Evolutionary conservation across 2,888 invertebrate species (phyloP).

Genomic region (Papilio elwesi): DNA sequence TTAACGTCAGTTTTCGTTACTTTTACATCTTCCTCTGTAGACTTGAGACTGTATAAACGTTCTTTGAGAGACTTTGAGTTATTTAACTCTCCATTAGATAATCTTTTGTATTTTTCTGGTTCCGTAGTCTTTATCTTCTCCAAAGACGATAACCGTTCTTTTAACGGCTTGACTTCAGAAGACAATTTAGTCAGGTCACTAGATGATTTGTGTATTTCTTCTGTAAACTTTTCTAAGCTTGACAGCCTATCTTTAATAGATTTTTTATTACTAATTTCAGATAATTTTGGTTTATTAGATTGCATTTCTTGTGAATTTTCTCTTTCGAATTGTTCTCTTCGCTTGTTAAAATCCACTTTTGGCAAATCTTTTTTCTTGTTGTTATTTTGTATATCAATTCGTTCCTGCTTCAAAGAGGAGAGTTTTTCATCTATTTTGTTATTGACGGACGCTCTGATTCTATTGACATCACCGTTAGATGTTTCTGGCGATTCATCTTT

Average conservation of each 20-base stretch:
- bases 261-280: conserved; percentile 87
- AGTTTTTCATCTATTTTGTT: conserved; percentile 87
- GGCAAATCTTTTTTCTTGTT: conserved; percentile 85
- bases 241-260: conserved; percentile 89
- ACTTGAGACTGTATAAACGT: conserved; percentile 75
- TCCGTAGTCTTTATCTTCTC: conserved; percentile 83
- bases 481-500: conserved; percentile 79
- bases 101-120: conserved; percentile 75
- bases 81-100: conserved; percentile 75
- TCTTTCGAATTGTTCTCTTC: conserved; percentile 92
- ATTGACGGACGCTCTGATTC: conserved; percentile 77
- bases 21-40: conserved; percentile 75
- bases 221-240: conserved; percentile 87
- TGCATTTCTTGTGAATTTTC: conserved; percentile 83
- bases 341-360: conserved; percentile 92
- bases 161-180: conserved; percentile 86
- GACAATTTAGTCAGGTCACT: conserved; percentile 81
- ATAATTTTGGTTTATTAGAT: conserved; percentile 80
- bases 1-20: conserved; percentile 72
- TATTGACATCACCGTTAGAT: conserved; percentile 71
- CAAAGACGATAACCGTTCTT: conserved; percentile 86
- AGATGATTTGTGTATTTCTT: conserved; percentile 79
- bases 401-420: conserved; percentile 84
- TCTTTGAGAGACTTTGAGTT: conserved; percentile 78
- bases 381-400: conserved; percentile 75